Conservation (phyloP, 2,797 vertebrate species). For the Phataginus tetradactyla region DNA sequence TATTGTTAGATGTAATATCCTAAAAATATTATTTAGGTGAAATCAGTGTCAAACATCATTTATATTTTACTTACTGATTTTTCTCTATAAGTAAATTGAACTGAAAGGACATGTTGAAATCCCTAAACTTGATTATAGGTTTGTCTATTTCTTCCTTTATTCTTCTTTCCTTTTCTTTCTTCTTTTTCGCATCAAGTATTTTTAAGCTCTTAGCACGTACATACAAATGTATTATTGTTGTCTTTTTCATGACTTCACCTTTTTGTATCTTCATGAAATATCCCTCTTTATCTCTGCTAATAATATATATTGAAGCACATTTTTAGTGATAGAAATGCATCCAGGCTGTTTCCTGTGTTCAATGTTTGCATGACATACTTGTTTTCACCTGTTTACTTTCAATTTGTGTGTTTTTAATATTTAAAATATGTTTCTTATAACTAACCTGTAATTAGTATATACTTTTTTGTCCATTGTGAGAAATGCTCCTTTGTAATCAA, state of each 20-base stretch:
- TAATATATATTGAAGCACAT: neutral
- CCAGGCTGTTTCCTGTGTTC: neutral
- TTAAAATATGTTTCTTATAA: neutral
- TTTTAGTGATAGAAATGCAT: neutral
- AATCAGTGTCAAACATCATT: neutral
- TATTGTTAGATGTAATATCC: neutral
- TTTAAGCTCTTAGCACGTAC: neutral
- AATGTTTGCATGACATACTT: neutral
- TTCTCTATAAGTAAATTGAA: neutral
- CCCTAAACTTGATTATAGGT: neutral
- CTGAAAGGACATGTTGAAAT: neutral
- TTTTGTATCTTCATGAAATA: neutral
- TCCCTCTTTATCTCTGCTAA: neutral
- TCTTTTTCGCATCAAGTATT: neutral
- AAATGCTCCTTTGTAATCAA: neutral
- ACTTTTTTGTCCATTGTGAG: neutral
- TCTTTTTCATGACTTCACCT: neutral
- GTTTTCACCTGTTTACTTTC: neutral
- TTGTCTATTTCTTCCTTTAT: neutral
- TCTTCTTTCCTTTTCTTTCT: neutral
- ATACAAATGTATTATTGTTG: neutral
- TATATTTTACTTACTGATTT: neutral
- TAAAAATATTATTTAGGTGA: neutral
- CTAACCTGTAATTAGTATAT: neutral
- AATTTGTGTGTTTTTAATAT: neutral